Evolutionary conservation across 2,113 vertebrate species (phyloP).

Genomic region (Bubo bubo): DNA sequence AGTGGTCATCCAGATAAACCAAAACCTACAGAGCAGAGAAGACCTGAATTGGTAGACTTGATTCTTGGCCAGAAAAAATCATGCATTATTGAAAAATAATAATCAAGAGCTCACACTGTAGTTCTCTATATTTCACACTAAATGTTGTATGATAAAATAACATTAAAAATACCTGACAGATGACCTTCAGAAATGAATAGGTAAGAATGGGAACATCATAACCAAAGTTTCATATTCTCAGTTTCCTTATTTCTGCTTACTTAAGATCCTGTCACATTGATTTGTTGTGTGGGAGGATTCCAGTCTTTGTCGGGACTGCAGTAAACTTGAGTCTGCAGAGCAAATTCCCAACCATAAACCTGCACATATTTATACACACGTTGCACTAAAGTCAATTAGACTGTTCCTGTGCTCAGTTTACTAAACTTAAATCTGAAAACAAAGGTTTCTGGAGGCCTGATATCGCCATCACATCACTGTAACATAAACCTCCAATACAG

Average conservation of each 20-base stretch:
- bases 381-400: not conserved
- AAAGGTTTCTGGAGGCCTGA: not conserved
- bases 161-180: not conserved
- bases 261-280: not conserved
- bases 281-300: not conserved
- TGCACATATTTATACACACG: rapidly evolving
- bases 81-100: not conserved
- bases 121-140: not conserved
- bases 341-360: not conserved
- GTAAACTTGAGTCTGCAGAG: not conserved
- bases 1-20: not conserved
- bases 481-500: not conserved
- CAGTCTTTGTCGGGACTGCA: not conserved
- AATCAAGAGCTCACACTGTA: not conserved
- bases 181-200: not conserved
- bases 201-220: not conserved
- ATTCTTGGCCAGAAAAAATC: not conserved
- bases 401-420: not conserved
- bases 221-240: not conserved
- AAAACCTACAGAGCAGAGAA: not conserved
- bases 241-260: not conserved
- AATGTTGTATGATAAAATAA: not conserved
- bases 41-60: not conserved
- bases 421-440: not conserved
- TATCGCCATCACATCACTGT: not conserved